Conservation (phyloP, 2,113 vertebrate species). For the Bos indicus region DNA sequence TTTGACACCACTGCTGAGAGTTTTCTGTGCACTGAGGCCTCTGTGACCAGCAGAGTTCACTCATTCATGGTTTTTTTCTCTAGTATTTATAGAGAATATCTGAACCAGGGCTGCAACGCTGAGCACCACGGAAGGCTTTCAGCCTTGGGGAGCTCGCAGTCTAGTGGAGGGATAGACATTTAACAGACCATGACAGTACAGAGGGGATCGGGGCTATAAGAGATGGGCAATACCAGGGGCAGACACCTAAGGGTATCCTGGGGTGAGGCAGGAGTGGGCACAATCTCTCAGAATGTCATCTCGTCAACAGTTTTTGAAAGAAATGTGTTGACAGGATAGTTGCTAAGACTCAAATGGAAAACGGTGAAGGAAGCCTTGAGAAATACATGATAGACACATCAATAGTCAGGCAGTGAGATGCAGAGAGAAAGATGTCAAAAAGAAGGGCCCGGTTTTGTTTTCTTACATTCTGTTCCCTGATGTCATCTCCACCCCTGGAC, state of each 20-base stretch:
- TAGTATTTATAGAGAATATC: background rate
- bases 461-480: background rate
- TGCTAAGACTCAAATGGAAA: background rate
- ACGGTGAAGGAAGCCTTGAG: background rate
- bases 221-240: background rate
- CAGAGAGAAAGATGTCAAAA: background rate
- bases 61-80: background rate
- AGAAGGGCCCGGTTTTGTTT: background rate
- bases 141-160: background rate
- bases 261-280: background rate
- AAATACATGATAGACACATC: background rate
- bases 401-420: background rate
- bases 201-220: background rate
- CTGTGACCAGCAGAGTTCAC: background rate
- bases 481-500: background rate
- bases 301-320: background rate
- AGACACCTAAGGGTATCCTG: background rate
- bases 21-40: background rate
- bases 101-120: background rate
- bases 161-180: background rate
- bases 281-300: fast-evolving
- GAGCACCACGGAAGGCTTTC: background rate
- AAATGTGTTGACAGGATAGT: background rate
- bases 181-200: background rate
- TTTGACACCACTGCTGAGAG: background rate